Base-by-base conservation (phyloP, 2,888 invertebrate genomes). In the Plebejus anna region DNA sequence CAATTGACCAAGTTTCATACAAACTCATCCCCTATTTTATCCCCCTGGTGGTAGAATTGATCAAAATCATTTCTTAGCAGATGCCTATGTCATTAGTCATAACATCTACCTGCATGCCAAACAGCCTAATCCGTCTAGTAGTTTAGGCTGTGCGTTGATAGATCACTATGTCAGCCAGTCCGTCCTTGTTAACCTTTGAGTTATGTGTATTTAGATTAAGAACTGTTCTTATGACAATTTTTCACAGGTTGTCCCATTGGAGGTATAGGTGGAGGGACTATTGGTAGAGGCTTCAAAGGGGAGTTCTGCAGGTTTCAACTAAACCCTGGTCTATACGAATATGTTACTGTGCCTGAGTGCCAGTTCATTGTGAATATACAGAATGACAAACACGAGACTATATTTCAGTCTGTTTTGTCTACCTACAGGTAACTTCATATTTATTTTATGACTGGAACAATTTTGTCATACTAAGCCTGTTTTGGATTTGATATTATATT, bases 271-370 rank as follows among this genome's bases (percentile, higher is more conserved):
- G 92, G 93, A 76, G 94, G 94, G 16, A 96, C 97, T 0, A 98
- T 99, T 83, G 98, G 98, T 2, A 95, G 98, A 76, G 98, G 98
- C 4, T 99, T 96, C 89, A 96, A 96, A 84, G 99, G 99, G 28
- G 98, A 98, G 90, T 99, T 99, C 90, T 98, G 98, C 88, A 95
- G 98, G 77, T 99, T 96, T 88, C 97, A 98, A 88, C 94, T 99
- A 85, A 95, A 96, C 79, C 99, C 99, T 0, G 98, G 98, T 75
- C 94, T 97, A 78, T 98, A 98, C 89, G 97, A 98, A 84, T 97
- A 98, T 88, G 95, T 97, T 82, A 96, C 96, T 6, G 95, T 98
- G 16, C 95, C 96, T 79, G 97, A 97, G 76, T 96, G 98, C 91
- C 97, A 98, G 91, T 99, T 99, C 89, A 98, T 98, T 84, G 95